phyloP scores from a whole-genome alignment of 1,140 invertebrate genomes.

The Ceratitis capitata region DNA sequence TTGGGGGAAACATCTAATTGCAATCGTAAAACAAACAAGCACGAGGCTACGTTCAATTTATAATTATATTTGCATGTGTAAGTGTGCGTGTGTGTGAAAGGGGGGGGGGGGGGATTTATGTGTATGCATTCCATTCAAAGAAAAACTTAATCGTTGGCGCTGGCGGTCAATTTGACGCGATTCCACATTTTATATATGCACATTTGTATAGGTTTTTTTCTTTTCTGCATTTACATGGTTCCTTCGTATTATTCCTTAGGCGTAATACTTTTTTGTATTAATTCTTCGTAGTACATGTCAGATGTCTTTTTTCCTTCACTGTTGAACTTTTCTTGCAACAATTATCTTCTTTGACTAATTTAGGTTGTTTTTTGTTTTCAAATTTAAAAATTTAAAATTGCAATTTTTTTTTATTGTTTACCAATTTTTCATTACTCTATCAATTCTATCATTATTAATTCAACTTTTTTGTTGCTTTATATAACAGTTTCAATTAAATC shows the following conservation, averaged over 20 bases:
- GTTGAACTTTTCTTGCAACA: background rate
- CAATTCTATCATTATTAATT: background rate
- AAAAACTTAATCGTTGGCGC: background rate
- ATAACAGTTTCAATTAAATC: slow-evolving; percentile 18
- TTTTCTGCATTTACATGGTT: background rate
- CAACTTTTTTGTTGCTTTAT: background rate
- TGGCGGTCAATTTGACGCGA: background rate
- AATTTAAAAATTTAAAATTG: no score
- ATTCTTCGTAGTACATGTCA: background rate
- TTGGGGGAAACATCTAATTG: slow-evolving; percentile 18
- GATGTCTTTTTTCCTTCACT: background rate
- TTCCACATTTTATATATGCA: background rate
- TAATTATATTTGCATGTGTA: no score
- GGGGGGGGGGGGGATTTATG: no score
- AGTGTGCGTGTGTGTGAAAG: no score
- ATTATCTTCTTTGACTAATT: background rate
- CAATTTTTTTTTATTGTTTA: background rate
- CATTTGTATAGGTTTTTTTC: background rate
- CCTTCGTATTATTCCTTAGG: background rate
- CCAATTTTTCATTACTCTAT: background rate
- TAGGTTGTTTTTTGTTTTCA: background rate
- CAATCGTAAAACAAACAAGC: slow-evolving; percentile 14
- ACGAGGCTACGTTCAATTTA: slow-evolving; percentile 18
- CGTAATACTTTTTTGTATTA: background rate
- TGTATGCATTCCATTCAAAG: slow-evolving; percentile 24